Base-by-base conservation (phyloP, 2,888 invertebrate genomes). In the Oligia strigilis region DNA sequence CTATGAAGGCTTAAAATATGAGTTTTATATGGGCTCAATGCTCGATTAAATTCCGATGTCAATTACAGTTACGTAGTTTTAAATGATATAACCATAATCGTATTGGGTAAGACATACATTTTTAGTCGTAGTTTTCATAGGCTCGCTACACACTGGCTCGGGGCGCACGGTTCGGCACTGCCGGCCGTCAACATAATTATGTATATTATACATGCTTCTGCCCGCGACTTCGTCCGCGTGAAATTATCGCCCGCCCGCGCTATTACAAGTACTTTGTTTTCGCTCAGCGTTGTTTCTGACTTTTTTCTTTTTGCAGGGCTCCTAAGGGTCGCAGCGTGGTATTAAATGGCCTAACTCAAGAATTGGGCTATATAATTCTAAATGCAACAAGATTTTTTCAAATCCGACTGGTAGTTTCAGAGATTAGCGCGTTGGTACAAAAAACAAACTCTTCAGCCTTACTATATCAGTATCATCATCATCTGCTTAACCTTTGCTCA, bases 11-110 rank as follows among this genome's bases (percentile, higher is more conserved):
- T 75, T 83, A n/a, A 49, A 77, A 73, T 83, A 83, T 71, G 70
- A 52, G 58, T 86, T 52, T 71, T 77, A 46, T 64, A 77, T 67
- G 40, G 76, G 72, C 70, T 81, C 64, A 49, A 72, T 76, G 66
- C 55, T 66, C 58, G 43, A 86, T 77, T 73, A 66, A 86, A 82
- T 73, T 86, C 40, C 65, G n/a, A 71, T 55, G 52, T 14, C 40
- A 67, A 43, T 43, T 55, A 49, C 29, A 70, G 72, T 60, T 81
- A 58, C 52, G 49, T 58, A 40, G 52, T 66, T 23, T 23, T 66
- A 70, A 80, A 72, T 72, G 17, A 67, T 58, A 46, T 78, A 66
- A 67, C n/a, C 40, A 60, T 69, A 36, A 71, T 69, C 13, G n/a
- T 70, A 46, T 55, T 80, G n/a, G 49, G 43, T 43, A 62, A 52